Evolutionary conservation across 2,888 invertebrate species (phyloP).

Genomic region (Catocala sponsa): DNA sequence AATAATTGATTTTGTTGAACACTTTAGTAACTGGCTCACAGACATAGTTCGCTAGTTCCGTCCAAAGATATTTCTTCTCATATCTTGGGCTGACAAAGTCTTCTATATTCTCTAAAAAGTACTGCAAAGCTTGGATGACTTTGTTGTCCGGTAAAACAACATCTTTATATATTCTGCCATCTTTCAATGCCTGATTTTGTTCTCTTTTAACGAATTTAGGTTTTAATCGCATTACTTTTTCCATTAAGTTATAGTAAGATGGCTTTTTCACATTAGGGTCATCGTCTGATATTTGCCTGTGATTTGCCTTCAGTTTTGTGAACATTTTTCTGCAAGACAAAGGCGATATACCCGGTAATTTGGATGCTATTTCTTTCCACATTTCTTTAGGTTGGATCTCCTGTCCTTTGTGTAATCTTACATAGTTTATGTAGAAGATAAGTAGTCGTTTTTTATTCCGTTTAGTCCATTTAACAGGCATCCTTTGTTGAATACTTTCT

Average conservation of each 20-base stretch:
- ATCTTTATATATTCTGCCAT: conserved; percentile 65
- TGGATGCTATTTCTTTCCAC: conserved; percentile 73
- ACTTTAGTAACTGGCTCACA: conserved; percentile 68
- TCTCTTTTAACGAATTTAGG: conserved; percentile 63
- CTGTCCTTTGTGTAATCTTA: conserved; percentile 64
- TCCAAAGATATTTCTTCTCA: conserved; percentile 78
- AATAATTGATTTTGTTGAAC: conserved; percentile 75
- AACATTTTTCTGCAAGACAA: conserved; percentile 72
- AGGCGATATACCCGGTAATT: conserved; percentile 65
- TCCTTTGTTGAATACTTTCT: neutral
- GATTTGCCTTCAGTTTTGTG: conserved; percentile 65
- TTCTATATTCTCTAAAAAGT: conserved; percentile 75
- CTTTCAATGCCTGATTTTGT: conserved; percentile 53
- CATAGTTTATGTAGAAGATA: conserved; percentile 70
- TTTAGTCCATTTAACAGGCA: conserved; percentile 69
- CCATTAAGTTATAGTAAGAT: conserved; percentile 61
- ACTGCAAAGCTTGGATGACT: conserved; percentile 67
- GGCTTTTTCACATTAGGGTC: conserved; percentile 40
- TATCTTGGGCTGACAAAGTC: conserved; percentile 77
- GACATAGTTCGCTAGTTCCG: conserved; percentile 68
- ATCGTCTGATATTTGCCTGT: conserved; percentile 50
- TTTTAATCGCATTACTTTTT: conserved; percentile 68
- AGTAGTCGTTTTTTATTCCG: conserved; percentile 68
- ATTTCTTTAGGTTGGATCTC: conserved; percentile 68
- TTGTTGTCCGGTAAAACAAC: conserved; percentile 64